These are phyloP conservation scores for Coleophora flavipennella DNA, from an alignment of 2,888 invertebrate genomes.

Conservation along the genomic window DNA sequence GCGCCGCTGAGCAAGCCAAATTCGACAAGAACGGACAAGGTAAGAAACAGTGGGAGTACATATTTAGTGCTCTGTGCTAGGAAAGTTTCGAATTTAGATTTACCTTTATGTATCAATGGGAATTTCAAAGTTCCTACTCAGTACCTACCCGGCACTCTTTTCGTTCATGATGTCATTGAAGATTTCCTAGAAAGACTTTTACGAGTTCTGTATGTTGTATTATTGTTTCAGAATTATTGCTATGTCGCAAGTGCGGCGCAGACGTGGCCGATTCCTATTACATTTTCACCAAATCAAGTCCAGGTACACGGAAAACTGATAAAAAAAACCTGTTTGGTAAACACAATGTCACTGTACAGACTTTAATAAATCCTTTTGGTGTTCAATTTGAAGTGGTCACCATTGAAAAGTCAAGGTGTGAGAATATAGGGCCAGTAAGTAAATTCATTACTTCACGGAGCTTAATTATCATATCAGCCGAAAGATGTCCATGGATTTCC, in stretches of 20 bases:
- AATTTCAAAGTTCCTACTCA: no score
- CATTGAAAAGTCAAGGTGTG: conserved; percentile 67
- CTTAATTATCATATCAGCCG: no score
- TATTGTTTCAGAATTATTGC: conserved; percentile 52
- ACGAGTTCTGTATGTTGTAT: no score
- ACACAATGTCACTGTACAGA: conserved; percentile 68
- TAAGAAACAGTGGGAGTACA: no score
- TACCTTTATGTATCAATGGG: no score
- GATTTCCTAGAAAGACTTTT: no score
- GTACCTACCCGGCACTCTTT: no score
- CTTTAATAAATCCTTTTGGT: conserved; percentile 69
- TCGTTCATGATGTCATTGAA: no score
- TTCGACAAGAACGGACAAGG: conserved; percentile 36
- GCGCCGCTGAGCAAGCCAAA: conserved; percentile 30
- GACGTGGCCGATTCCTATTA: conserved; percentile 71
- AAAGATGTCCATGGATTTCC: no score
- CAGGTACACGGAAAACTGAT: conserved; percentile 51
- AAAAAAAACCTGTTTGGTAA: conserved; percentile 70
- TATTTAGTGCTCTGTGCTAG: no score
- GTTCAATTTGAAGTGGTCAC: conserved; percentile 69
- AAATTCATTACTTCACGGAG: no score
- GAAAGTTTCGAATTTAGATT: no score
- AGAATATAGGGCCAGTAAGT: conserved; percentile 64
- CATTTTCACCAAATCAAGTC: conserved; percentile 63
- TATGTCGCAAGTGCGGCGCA: conserved; percentile 74